These are phyloP conservation scores for Struthidea cinerea DNA, from an alignment of 2,113 vertebrate species.

Conservation along the genomic window DNA sequence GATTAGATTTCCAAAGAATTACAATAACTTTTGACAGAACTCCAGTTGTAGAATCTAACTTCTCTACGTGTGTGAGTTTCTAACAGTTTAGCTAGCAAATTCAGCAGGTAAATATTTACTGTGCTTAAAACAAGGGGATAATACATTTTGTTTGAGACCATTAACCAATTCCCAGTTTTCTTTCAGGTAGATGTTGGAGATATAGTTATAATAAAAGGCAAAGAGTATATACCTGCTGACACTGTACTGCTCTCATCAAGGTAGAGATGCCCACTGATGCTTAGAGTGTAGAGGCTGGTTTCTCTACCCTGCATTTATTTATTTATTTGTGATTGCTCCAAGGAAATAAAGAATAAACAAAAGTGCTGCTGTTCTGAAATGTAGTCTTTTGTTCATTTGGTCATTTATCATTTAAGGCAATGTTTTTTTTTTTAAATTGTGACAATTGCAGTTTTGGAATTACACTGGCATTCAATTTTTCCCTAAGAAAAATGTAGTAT, in stretches of 20 bases:
- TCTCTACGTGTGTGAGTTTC: background rate
- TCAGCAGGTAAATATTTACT: conserved; percentile 30
- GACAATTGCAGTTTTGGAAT: background rate
- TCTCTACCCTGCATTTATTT: conserved; percentile 80
- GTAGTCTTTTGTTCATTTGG: background rate
- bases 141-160: conserved; percentile 66
- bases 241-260: conserved; percentile 95
- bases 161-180: conserved; percentile 90
- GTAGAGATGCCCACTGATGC: conserved; percentile 83
- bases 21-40: background rate
- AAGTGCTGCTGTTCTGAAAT: conserved; percentile 47
- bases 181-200: conserved; percentile 98
- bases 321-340: conserved; percentile 70
- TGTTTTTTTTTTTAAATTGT: background rate
- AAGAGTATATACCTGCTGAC: conserved; percentile 96
- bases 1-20: background rate
- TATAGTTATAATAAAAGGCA: conserved; percentile 96
- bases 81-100: background rate
- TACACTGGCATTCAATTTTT: background rate
- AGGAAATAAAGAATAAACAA: conserved; percentile 87
- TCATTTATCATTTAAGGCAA: background rate
- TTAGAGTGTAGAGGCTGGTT: conserved; percentile 78
- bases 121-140: conserved; percentile 52
- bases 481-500: background rate
- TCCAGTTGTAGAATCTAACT: background rate